phyloP scores from a whole-genome alignment of 2,797 vertebrate genomes.

The Phrynocephalus guinanensis region DNA sequence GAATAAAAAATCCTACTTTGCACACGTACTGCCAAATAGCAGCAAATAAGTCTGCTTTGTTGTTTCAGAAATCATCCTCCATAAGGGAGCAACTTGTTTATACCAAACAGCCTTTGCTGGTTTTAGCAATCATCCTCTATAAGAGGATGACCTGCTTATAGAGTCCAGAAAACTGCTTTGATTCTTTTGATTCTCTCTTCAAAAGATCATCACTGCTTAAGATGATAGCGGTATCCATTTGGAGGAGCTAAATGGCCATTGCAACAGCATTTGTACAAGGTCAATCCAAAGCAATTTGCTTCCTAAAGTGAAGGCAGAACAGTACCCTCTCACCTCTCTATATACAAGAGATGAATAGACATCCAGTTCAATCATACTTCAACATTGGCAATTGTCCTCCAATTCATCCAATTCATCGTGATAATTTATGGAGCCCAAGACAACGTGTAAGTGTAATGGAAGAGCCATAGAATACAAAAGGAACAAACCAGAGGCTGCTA shows the following conservation, averaged over 20 bases:
- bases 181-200: neutral
- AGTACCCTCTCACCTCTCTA: neutral
- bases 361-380: neutral
- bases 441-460: neutral
- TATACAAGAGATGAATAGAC: neutral
- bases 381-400: neutral
- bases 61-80: neutral
- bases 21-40: neutral
- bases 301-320: neutral
- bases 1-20: neutral
- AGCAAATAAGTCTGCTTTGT: neutral
- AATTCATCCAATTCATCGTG: neutral
- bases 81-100: neutral
- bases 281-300: neutral
- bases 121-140: neutral
- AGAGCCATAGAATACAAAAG: neutral
- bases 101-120: neutral
- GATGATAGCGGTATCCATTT: neutral
- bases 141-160: neutral
- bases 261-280: neutral
- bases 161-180: neutral
- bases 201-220: neutral
- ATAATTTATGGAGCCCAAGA: neutral
- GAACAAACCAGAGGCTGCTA: neutral
- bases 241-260: neutral